Conservation (phyloP, 2,888 invertebrate species). For the Heliothis peltigera region DNA sequence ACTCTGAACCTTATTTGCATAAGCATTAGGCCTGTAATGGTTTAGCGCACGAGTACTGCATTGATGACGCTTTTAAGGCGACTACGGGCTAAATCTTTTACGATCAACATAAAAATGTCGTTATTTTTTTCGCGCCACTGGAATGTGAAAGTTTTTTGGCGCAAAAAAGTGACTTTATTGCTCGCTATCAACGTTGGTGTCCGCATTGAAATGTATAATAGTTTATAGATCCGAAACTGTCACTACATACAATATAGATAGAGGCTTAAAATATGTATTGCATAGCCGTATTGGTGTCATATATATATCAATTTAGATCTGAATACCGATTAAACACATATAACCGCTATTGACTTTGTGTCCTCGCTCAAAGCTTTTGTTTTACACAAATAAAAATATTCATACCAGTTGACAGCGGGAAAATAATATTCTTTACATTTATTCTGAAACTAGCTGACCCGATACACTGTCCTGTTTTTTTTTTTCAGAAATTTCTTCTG, state of each 20-base stretch:
- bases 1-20: slow-evolving; percentile 66
- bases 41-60: slow-evolving; percentile 61
- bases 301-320: slow-evolving; percentile 14
- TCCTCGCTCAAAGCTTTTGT: not conserved
- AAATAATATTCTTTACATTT: not conserved
- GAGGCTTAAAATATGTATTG: slow-evolving; percentile 26
- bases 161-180: slow-evolving; percentile 29
- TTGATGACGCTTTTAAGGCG: slow-evolving; percentile 70
- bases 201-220: slow-evolving; percentile 16
- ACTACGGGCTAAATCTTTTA: slow-evolving; percentile 74
- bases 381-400: not conserved
- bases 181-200: slow-evolving; percentile 23
- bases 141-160: slow-evolving; percentile 44
- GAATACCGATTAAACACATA: not conserved
- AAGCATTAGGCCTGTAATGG: slow-evolving; percentile 64
- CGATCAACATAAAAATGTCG: slow-evolving; percentile 76
- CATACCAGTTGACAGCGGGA: not conserved
- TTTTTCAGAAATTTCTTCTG: no score
- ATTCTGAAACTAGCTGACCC: no score
- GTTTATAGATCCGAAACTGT: slow-evolving; percentile 15
- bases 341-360: slow-evolving; percentile 10
- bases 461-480: no score
- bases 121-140: slow-evolving; percentile 64
- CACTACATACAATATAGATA: slow-evolving; percentile 5
- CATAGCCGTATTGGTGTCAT: slow-evolving; percentile 20